phyloP scores from a whole-genome alignment of 2,797 vertebrate species.

The Notoglanidium macrostoma region DNA sequence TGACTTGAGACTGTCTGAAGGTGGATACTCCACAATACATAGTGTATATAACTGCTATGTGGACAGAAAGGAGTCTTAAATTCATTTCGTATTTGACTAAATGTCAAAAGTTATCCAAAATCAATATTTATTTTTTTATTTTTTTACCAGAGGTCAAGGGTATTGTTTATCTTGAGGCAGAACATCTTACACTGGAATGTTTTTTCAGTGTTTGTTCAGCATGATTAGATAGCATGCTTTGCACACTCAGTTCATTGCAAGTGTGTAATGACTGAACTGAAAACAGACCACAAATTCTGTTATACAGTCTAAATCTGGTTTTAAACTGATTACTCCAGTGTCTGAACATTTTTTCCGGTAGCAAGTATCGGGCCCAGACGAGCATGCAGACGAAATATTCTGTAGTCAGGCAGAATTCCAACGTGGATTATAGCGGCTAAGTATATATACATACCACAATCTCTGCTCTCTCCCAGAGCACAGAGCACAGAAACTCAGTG shows the following conservation, averaged over 20 bases:
- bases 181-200: constrained; percentile 9
- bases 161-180: constrained; percentile 38
- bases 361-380: constrained; percentile 17
- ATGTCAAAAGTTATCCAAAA: constrained; percentile 27
- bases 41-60: neutral
- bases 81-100: neutral
- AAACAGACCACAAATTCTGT: neutral
- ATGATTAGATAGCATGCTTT: constrained; percentile 12
- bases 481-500: constrained; percentile 48
- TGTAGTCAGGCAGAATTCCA: constrained; percentile 66
- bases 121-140: constrained; percentile 57
- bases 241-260: neutral
- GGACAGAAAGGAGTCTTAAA: neutral
- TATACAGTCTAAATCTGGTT: constrained; percentile 38
- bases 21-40: neutral
- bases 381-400: constrained; percentile 47
- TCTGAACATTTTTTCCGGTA: neutral
- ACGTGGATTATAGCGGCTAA: constrained; percentile 75
- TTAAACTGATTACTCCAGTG: neutral
- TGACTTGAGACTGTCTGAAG: neutral
- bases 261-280: neutral
- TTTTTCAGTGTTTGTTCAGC: constrained; percentile 21
- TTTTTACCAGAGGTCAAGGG: constrained; percentile 29
- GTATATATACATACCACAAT: constrained; percentile 65
- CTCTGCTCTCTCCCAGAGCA: constrained; percentile 58